Evolutionary conservation across 1,140 invertebrate species (phyloP).

Genomic region (Eupeodes corollae): DNA sequence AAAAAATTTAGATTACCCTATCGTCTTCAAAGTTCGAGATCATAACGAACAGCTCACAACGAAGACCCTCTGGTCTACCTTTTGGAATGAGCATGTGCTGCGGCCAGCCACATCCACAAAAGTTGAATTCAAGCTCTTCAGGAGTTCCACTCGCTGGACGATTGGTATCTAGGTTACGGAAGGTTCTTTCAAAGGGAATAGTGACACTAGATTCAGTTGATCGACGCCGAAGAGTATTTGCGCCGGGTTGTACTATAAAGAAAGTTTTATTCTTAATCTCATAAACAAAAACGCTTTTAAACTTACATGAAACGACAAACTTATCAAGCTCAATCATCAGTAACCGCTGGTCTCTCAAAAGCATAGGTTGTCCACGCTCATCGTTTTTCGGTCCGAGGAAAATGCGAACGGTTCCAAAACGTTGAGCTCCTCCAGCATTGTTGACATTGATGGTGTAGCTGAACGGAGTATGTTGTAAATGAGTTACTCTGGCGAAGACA

Average conservation of each 20-base stretch:
- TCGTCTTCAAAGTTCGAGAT: constrained; percentile 63
- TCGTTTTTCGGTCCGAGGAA: constrained; percentile 61
- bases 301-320: constrained; percentile 51
- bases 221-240: constrained; percentile 47
- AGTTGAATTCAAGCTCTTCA: constrained; percentile 51
- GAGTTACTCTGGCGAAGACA: constrained; percentile 57
- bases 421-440: constrained; percentile 44
- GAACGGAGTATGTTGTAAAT: constrained; percentile 65
- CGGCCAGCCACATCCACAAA: constrained; percentile 81
- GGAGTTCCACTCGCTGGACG: constrained; percentile 43
- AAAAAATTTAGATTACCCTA: constrained; percentile 40
- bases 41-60: constrained; percentile 68
- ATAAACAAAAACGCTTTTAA: background rate
- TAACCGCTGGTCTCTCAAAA: constrained; percentile 51
- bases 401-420: constrained; percentile 60
- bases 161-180: constrained; percentile 47
- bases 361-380: constrained; percentile 51
- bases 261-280: constrained; percentile 1
- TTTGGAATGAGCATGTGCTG: constrained; percentile 72
- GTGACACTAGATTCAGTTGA: constrained; percentile 58
- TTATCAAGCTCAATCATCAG: constrained; percentile 71
- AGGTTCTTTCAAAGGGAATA: constrained; percentile 59
- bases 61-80: constrained; percentile 54
- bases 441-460: constrained; percentile 51
- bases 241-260: constrained; percentile 48